Evolutionary conservation across 2,888 invertebrate species (phyloP).

Genomic region (Thelaira solivaga): DNA sequence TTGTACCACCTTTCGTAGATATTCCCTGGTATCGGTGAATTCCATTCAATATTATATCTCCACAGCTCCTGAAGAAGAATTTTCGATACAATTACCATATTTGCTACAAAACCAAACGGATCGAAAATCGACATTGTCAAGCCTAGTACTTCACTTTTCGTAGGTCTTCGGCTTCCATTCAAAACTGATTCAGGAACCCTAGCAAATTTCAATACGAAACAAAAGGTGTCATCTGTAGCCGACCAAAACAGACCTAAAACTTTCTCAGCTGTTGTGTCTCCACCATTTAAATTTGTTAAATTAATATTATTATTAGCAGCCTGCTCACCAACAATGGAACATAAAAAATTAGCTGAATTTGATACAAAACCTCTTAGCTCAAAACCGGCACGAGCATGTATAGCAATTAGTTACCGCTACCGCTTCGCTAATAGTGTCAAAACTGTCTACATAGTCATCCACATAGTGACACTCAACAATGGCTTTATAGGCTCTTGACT

Average conservation of each 20-base stretch:
- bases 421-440: conserved; percentile 47
- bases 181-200: conserved; percentile 25
- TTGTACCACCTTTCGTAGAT: background rate
- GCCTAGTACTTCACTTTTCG: conserved; percentile 38
- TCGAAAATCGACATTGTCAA: conserved; percentile 37
- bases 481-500: conserved; percentile 34
- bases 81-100: conserved; percentile 25
- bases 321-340: background rate
- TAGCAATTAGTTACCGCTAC: conserved; percentile 36
- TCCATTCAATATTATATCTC: background rate
- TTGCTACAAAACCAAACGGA: conserved; percentile 38
- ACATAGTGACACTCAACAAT: conserved; percentile 58
- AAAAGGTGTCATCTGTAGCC: background rate
- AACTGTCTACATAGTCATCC: conserved; percentile 42
- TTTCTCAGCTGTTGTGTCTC: background rate
- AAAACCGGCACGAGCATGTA: conserved; percentile 47
- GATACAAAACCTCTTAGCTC: conserved; percentile 48
- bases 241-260: background rate
- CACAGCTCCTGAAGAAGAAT: conserved; percentile 18
- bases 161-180: conserved; percentile 29
- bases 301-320: background rate
- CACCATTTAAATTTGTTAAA: background rate
- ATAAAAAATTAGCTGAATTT: conserved; percentile 26
- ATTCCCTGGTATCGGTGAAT: background rate
- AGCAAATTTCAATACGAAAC: conserved; percentile 39